These are phyloP conservation scores for Hesperophylax magnus DNA, from an alignment of 1,140 invertebrate genomes.

Conservation along the genomic window DNA sequence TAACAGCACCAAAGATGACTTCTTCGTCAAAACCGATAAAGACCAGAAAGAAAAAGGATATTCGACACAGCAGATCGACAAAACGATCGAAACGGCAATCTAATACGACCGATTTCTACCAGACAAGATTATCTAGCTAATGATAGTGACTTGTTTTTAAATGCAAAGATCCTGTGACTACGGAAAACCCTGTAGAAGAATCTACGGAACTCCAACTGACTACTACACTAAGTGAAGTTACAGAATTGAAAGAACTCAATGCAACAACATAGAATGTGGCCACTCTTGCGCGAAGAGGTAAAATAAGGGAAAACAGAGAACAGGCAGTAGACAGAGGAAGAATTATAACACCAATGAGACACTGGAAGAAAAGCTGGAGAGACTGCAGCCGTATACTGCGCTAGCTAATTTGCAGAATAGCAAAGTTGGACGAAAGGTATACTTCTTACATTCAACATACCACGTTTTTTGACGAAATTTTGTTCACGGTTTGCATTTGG, in stretches of 20 bases:
- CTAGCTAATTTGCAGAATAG: conserved; percentile 84
- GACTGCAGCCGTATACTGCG: conserved; percentile 71
- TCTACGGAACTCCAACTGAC: background rate
- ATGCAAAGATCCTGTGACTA: background rate
- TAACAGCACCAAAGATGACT: conserved; percentile 6
- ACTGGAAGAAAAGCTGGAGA: conserved; percentile 66
- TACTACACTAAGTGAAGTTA: background rate
- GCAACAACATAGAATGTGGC: conserved; percentile 11
- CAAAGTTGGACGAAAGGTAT: conserved; percentile 81
- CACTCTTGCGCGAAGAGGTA: conserved; percentile 37
- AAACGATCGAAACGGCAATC: conserved; percentile 35
- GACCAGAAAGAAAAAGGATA: conserved; percentile 25
- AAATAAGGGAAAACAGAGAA: conserved; percentile 16
- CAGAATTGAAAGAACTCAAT: background rate
- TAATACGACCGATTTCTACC: background rate
- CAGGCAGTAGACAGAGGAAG: conserved; percentile 25
- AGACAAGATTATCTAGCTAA: background rate
- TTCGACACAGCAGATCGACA: conserved; percentile 39
- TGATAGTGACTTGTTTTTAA: background rate
- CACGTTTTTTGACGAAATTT: too few species aligned
- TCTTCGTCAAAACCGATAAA: background rate
- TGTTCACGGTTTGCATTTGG: too few species aligned
- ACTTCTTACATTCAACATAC: too few species aligned
- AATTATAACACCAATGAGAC: conserved; percentile 29
- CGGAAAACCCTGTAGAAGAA: background rate